Evolutionary conservation across 2,888 invertebrate genomes (phyloP).

Genomic region (Pterostichus madidus): DNA sequence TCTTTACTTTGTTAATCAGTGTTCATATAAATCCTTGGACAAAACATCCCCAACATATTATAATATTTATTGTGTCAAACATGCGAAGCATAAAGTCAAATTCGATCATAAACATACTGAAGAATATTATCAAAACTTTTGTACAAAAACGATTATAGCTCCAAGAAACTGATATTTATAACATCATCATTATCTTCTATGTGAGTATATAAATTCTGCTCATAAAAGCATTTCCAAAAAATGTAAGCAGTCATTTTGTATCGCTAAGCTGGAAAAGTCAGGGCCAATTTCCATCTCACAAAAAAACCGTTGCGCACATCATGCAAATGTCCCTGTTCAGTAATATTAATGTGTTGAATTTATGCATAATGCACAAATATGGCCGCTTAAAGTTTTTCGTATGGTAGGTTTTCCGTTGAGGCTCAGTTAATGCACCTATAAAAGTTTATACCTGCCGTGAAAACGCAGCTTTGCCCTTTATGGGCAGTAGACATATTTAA

Average conservation of each 20-base stretch:
- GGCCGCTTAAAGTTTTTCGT: slow-evolving; percentile 29
- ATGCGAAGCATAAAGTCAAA: no score
- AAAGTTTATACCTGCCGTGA: slow-evolving; percentile 32
- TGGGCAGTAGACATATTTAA: neutral
- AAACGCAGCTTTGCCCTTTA: slow-evolving; percentile 2
- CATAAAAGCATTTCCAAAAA: slow-evolving; percentile 22
- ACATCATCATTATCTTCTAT: no score
- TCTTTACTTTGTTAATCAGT: no score
- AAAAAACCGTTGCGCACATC: slow-evolving; percentile 27
- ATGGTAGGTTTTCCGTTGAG: neutral
- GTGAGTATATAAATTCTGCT: slow-evolving; percentile 20
- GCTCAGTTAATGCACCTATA: slow-evolving; percentile 39
- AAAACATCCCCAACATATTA: no score
- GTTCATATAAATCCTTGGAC: no score
- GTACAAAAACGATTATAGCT: no score
- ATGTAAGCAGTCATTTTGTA: slow-evolving; percentile 8
- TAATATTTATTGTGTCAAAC: no score
- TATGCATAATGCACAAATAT: slow-evolving; percentile 50
- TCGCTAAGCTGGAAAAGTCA: neutral
- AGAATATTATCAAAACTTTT: no score
- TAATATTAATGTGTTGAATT: slow-evolving; percentile 39
- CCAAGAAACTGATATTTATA: no score
- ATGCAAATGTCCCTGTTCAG: slow-evolving; percentile 23
- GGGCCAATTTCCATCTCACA: slow-evolving; percentile 6
- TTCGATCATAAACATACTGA: no score